A percentile compares a stretch with the other conserved stretches of the same genome.
Conservation (phyloP, 2,888 invertebrate genomes). For the Eupsilia transversa region DNA sequence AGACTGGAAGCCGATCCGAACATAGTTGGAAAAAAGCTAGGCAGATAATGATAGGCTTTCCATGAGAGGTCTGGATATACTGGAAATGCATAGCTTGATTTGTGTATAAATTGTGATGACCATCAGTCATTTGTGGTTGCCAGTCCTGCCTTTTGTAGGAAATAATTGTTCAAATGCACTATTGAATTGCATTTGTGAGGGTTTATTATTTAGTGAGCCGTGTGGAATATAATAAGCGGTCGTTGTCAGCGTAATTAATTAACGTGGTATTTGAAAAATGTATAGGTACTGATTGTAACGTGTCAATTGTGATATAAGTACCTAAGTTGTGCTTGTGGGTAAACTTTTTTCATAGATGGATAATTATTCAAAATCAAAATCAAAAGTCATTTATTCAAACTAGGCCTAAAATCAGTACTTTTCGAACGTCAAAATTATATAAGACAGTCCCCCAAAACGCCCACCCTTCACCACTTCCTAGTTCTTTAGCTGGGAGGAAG, state of each 20-base stretch:
- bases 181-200: conserved; percentile 36
- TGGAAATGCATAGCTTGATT: not conserved
- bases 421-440: too few relatives aligned
- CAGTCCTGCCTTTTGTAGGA: conserved; percentile 26
- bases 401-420: too few relatives aligned
- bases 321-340: not conserved
- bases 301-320: not conserved
- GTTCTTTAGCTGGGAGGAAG: too few relatives aligned
- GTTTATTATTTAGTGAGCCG: conserved; percentile 25
- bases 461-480: too few relatives aligned
- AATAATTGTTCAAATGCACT: conserved; percentile 41
- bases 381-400: too few relatives aligned
- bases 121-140: conserved; percentile 44
- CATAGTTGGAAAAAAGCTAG: not conserved
- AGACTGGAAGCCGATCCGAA: not conserved
- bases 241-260: conserved; percentile 3
- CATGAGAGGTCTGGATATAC: not conserved
- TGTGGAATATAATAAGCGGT: conserved; percentile 1
- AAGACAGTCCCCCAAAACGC: too few relatives aligned
- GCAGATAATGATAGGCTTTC: not conserved
- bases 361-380: too few relatives aligned
- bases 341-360: too few relatives aligned
- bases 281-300: too few relatives aligned
- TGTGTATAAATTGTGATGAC: conserved; percentile 46
- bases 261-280: not conserved